phyloP scores from a whole-genome alignment of 1,140 invertebrate species.

The Dendrolimus kikuchii region DNA sequence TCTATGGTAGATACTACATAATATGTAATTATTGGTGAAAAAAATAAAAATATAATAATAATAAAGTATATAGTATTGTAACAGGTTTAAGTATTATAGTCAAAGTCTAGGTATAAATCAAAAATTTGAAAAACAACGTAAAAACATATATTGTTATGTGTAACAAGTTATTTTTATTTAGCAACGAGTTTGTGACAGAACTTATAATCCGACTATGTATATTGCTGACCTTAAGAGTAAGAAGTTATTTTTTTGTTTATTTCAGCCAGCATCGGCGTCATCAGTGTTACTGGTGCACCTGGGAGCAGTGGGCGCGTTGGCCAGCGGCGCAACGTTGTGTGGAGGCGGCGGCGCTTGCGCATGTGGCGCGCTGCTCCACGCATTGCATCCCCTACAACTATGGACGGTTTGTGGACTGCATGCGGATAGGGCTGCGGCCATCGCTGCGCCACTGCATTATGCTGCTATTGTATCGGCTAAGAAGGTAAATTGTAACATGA shows the following conservation, averaged over 20 bases:
- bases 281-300: slow-evolving; percentile 81
- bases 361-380: slow-evolving; percentile 77
- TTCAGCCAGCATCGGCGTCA: slow-evolving; percentile 77
- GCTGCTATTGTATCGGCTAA: slow-evolving; percentile 79
- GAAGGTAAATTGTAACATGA: slow-evolving; percentile 53
- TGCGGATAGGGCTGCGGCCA: slow-evolving; percentile 85
- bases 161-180: too few species aligned
- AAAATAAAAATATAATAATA: too few species aligned
- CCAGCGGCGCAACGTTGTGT: slow-evolving; percentile 74
- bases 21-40: too few species aligned
- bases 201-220: too few species aligned
- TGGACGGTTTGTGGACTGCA: slow-evolving; percentile 88
- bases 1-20: too few species aligned
- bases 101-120: too few species aligned
- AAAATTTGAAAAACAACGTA: too few species aligned
- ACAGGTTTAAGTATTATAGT: too few species aligned
- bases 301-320: slow-evolving; percentile 77
- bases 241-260: slow-evolving; percentile 35
- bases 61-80: too few species aligned
- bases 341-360: slow-evolving; percentile 66
- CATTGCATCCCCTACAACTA: slow-evolving; percentile 81
- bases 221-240: not conserved
- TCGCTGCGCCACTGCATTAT: slow-evolving; percentile 84
- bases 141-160: too few species aligned
- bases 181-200: too few species aligned